These are phyloP conservation scores for Serrognathus titanus DNA, from an alignment of 2,888 invertebrate genomes.

Conservation along the genomic window DNA sequence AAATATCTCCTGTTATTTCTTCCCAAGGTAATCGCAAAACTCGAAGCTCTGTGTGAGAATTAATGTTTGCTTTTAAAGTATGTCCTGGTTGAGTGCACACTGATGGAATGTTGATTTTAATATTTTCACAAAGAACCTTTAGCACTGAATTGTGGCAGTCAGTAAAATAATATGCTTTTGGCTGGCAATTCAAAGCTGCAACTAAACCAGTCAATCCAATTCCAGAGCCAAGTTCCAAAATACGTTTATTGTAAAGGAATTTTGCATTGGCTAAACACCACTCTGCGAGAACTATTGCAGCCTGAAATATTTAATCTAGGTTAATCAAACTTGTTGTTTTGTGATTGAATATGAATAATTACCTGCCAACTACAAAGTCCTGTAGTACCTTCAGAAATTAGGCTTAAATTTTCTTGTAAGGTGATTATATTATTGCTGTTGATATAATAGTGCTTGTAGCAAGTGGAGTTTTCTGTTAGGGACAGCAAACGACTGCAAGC, in stretches of 20 bases:
- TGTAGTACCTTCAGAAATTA: slow-evolving; percentile 76
- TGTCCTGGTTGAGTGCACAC: not conserved
- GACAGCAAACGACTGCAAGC: slow-evolving; percentile 56
- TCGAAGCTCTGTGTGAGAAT: slow-evolving; percentile 21
- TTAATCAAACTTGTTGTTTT: not conserved
- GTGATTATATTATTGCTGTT: slow-evolving; percentile 52
- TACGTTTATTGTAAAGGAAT: slow-evolving; percentile 53
- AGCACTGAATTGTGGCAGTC: slow-evolving; percentile 70
- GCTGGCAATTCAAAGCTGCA: slow-evolving; percentile 54
- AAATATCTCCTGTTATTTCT: slow-evolving; percentile 42
- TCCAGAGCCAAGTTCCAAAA: slow-evolving; percentile 76
- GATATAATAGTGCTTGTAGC: slow-evolving; percentile 64
- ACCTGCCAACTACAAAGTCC: slow-evolving; percentile 79
- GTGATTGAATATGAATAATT: slow-evolving; percentile 22
- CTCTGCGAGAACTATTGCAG: slow-evolving; percentile 66
- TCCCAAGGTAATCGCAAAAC: slow-evolving; percentile 54
- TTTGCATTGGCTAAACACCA: slow-evolving; percentile 61
- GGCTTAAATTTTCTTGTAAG: slow-evolving; percentile 66
- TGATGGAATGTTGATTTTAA: slow-evolving; percentile 55
- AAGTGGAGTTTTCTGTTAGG: slow-evolving; percentile 34
- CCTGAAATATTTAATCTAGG: slow-evolving; percentile 48
- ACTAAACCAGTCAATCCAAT: slow-evolving; percentile 70
- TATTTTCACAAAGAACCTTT: slow-evolving; percentile 59
- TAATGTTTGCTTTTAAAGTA: not conserved
- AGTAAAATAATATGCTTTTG: slow-evolving; percentile 58